Base-by-base conservation (phyloP, 2,888 invertebrate genomes). In the Thecocarcelia acutangulata region DNA sequence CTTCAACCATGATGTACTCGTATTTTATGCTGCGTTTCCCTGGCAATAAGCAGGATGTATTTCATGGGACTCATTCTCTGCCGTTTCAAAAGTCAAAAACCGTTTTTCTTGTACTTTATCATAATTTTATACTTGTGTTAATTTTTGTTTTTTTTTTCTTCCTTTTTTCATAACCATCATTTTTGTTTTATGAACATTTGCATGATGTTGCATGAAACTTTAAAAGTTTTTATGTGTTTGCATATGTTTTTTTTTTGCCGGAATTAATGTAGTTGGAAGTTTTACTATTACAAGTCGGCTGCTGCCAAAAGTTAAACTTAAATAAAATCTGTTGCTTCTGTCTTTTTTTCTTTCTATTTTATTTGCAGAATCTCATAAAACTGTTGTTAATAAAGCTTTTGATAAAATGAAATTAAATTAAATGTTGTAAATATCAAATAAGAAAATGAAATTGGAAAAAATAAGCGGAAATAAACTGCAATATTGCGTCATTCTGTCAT, bases 331-430 rank as follows among this genome's bases (percentile, higher is more conserved):
- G 58, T 66, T 75, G 66, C 58, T 58, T 40, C 37, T 40, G 24
- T 19, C 12, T 40, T 58, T 28, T 21, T 37, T 21, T 28, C 15
- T 13, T 9, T 46, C 13, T 6, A 46, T 17, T 4, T 54, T 37
- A 37, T 46, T 64, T 33, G 21, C n/a, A 52, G 3, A 28, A 8
- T 54, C 46, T 11, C 21, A 63, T 37, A 21, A 44, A 37, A 21
- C 21, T 42, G 28, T 44, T 52, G 3, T n/a, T 12, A 19, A 17
- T 72, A 28, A 28, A 9, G 5, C 48, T 48, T 3, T 21, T 33
- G 33, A 63, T 63, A 33, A 73, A 74, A 74, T n/a, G 28, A 50
- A 58, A 66, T 64, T 63, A 64, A 64, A 64, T 74, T 33, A 74
- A 66, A 74, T 50, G 40, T 56, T 58, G 28, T 46, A 37, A 33